Evolutionary conservation across 2,797 vertebrate genomes (phyloP), one percentile per base, ranked within the genome.

Genomic region (Chloroceryle amazona): DNA sequence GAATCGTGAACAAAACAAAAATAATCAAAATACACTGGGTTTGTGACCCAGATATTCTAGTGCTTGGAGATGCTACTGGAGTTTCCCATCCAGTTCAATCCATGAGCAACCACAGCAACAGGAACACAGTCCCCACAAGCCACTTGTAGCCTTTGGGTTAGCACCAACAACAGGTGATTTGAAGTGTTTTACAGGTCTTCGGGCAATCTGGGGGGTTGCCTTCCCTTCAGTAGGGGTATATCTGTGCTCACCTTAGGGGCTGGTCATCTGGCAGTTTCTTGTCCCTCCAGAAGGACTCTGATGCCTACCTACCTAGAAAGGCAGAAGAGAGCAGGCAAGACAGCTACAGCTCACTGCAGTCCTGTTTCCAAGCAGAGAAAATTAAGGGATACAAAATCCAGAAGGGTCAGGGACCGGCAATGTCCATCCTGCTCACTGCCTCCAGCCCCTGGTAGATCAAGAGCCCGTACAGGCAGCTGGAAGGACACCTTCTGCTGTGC

Each of bases 151-250:
- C 54, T 71, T 72, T 23, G 35, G 60, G 54, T 51, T 58, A 67
- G 73, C 35, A 55, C 8, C 13, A 86, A 31, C n/a, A 41, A 75
- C 63, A 71, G 25, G 22, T 47, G 52, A 19, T 62, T n/a, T 55
- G 26, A 29, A 62, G 37, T 11, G 17, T 13, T 51, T 54, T 49
- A 25, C 7, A n/a, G n/a, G 29, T 26, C 28, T 58, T 31, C 57
- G 54, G n/a, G n/a, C 9, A 62, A 13, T 7, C 1, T 31, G 3
- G 0, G n/a, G 28, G 31, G 21, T 25, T 49, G 20, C 11, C 23
- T 44, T 79, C 42, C 54, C 55, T 75, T 72, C 81, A 67, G 26
- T 7, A 62, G 19, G 2, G 41, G 5, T 22, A 41, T 57, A 39
- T 9, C 31, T 37, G 20, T 44, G n/a, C 14, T 55, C 51, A n/a